Evolutionary conservation across 1,140 invertebrate genomes (phyloP).

Genomic region (Euwallacea similis): DNA sequence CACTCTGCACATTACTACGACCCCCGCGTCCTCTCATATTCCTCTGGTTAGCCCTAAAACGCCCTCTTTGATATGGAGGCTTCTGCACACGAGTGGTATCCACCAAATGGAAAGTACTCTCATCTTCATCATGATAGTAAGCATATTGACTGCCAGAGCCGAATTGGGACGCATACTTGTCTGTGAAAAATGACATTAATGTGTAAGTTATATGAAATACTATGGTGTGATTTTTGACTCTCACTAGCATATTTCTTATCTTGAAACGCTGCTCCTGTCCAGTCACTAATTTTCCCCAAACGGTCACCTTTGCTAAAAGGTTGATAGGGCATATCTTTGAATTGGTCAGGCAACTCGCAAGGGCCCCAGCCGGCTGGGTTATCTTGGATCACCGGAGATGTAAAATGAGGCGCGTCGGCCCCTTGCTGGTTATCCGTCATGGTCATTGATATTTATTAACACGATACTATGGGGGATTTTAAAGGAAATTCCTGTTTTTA

Average conservation of each 20-base stretch:
- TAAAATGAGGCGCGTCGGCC: slow-evolving; percentile 41
- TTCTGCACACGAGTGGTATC: slow-evolving; percentile 91
- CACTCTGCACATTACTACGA: slow-evolving; percentile 64
- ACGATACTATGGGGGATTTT: too few species aligned
- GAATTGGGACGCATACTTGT: slow-evolving; percentile 95
- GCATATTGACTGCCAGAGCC: slow-evolving; percentile 93
- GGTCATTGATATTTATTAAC: slow-evolving; percentile 5
- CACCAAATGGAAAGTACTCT: slow-evolving; percentile 97
- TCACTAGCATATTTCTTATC: slow-evolving; percentile 95
- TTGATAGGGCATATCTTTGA: slow-evolving; percentile 97
- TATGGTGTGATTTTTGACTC: slow-evolving; percentile 49
- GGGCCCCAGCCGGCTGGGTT: slow-evolving; percentile 95
- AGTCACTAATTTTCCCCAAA: slow-evolving; percentile 97
- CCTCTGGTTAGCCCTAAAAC: slow-evolving; percentile 80
- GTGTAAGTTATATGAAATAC: slow-evolving; percentile 4
- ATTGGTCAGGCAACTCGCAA: slow-evolving; percentile 89
- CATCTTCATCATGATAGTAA: slow-evolving; percentile 98
- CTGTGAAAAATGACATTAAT: slow-evolving; percentile 57
- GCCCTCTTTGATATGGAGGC: slow-evolving; percentile 85
- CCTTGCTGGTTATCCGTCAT: slow-evolving; percentile 30
- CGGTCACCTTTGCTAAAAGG: slow-evolving; percentile 97
- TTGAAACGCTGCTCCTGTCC: slow-evolving; percentile 92
- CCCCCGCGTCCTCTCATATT: slow-evolving; percentile 77
- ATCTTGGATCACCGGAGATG: slow-evolving; percentile 75
- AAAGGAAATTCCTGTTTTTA: too few species aligned